Base-by-base conservation (phyloP, 2,113 vertebrate species). In the Sus scrofa region DNA sequence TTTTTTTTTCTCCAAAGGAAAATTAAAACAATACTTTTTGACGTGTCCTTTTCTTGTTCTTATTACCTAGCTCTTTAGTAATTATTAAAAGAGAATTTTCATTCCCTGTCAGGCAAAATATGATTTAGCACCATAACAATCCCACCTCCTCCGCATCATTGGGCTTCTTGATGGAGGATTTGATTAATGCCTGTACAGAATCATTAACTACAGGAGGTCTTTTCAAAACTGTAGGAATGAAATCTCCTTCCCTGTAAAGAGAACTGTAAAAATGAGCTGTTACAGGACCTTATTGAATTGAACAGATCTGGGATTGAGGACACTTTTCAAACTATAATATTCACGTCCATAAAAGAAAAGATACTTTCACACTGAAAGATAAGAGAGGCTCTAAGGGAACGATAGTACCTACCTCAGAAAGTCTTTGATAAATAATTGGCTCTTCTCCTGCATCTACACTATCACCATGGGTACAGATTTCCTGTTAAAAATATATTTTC, bases 181-280 rank as follows among this genome's bases (percentile, higher is more conserved):
- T 97, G 95, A 98, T 98, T 97, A 96, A 98, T 98, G 71, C 54
- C 16, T 60, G 3, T 71, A 73, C 16, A 86, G 70, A 95, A 83
- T 74, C 68, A 78, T 93, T 98, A 98, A 97, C 90, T 97, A 84
- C 70, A 94, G 92, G 67, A 81, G 79, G 96, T 67, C 54, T 97
- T 85, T 83, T 78, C 79, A 96, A 96, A 96, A 68, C 68, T 94
- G 84, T 79, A 68, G 97, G 73, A 94, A 68, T 2, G 88, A 94
- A 94, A 94, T 90, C 86, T 65, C 67, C 0, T 92, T 98, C 86
- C 52, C 52, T 92, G 86, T 71, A 97, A 97, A 96, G 19, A 97
- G 62, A 86, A 87, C 78, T 26, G 34, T 81, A 98, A 94, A 82
- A 81, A 97, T 81, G 94, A 60, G 32, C 54, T 96, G 90, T 98